phyloP scores from a whole-genome alignment of 2,113 vertebrate species.

The Syrmaticus mikado region DNA sequence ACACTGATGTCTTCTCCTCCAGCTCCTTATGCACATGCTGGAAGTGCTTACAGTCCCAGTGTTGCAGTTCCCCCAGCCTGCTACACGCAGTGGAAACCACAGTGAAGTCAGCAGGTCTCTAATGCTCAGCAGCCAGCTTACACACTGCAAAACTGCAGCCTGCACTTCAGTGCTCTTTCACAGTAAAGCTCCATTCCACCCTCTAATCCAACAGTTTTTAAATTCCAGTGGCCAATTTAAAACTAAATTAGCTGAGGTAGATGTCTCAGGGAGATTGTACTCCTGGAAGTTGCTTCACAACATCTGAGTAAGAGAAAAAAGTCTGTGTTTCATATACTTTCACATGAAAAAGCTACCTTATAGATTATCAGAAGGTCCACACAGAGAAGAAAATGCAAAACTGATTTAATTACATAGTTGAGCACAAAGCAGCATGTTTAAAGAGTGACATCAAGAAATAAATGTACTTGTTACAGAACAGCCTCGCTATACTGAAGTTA shows the following conservation, averaged over 20 bases:
- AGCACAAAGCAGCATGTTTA: background rate
- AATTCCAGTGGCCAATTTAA: background rate
- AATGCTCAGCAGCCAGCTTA: accelerated
- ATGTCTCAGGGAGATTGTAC: background rate
- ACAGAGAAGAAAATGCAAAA: background rate
- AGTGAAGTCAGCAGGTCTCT: background rate
- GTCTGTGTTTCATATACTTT: background rate
- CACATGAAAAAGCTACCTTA: background rate
- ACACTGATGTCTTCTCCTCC: background rate
- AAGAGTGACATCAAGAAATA: background rate
- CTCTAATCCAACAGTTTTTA: background rate
- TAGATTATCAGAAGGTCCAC: background rate
- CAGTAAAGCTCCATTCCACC: accelerated
- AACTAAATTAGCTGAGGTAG: background rate
- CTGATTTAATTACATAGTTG: background rate
- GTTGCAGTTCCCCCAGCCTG: background rate
- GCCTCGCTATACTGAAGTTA: background rate
- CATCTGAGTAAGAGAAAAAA: background rate
- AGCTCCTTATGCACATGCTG: background rate
- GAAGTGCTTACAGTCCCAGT: background rate
- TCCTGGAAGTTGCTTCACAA: background rate
- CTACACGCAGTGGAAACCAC: background rate
- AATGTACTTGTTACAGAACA: background rate
- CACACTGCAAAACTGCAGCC: background rate
- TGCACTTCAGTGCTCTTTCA: background rate